phyloP scores from a whole-genome alignment of 2,113 vertebrate species.

The Origma solitaria region DNA sequence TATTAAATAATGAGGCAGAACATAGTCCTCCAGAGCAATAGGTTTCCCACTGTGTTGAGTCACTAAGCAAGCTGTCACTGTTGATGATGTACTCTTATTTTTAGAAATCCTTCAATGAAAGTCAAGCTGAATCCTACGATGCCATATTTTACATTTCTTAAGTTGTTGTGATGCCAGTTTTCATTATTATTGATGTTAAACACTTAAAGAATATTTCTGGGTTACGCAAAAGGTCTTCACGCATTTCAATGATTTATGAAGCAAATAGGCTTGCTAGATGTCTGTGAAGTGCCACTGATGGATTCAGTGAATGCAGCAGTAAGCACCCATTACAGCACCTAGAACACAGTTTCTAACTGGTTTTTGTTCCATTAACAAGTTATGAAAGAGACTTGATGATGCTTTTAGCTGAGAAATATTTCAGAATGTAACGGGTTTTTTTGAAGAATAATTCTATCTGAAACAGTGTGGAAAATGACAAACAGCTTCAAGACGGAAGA shows the following conservation, averaged over 20 bases:
- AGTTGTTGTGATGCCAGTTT: conserved; percentile 64
- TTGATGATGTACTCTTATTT: conserved; percentile 63
- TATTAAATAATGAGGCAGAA: conserved; percentile 65
- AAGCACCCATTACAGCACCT: conserved; percentile 63
- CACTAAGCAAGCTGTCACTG: conserved; percentile 59
- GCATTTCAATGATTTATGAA: conserved; percentile 74
- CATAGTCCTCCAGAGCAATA: conserved; percentile 56
- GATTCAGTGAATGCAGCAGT: conserved; percentile 35
- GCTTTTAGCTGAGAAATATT: conserved; percentile 69
- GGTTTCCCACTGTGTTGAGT: conserved; percentile 52
- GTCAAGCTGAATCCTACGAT: conserved; percentile 40
- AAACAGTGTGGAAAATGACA: conserved; percentile 60
- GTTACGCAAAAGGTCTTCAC: conserved; percentile 64
- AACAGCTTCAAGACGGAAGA: conserved; percentile 51
- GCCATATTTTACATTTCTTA: conserved; percentile 61
- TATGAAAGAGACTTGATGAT: conserved; percentile 64
- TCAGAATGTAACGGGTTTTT: conserved; percentile 51
- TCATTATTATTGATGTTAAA: conserved; percentile 76
- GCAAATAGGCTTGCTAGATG: conserved; percentile 63
- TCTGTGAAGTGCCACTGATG: conserved; percentile 54
- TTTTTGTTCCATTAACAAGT: conserved; percentile 70
- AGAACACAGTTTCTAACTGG: conserved; percentile 59
- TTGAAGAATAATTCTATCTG: conserved; percentile 63
- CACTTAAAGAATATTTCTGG: conserved; percentile 70
- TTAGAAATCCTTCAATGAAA: conserved; percentile 66